Conservation (phyloP, 53 echinoderm and acorn worm species). For the Crossaster papposus region DNA sequence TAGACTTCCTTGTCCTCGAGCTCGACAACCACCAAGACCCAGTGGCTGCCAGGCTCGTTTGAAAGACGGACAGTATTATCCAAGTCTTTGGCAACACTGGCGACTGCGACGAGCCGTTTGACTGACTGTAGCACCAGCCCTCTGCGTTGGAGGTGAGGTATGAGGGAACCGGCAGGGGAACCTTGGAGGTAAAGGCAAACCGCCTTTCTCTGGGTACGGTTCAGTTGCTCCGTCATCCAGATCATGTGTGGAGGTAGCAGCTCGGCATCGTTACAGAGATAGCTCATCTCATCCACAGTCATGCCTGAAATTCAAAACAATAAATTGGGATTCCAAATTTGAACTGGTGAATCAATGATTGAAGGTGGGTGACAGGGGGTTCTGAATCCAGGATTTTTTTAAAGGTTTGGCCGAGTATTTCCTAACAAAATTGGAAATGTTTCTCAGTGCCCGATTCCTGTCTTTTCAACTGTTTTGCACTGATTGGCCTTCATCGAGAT, state of each 20-base stretch:
- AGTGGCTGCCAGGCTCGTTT: not conserved
- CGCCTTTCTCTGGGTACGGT: not conserved
- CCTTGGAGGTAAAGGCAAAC: slow-evolving; percentile 9
- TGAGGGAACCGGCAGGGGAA: not conserved
- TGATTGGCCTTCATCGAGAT: no score
- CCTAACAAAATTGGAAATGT: no score
- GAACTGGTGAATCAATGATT: not conserved
- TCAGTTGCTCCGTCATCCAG: not conserved
- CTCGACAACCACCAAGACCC: not conserved
- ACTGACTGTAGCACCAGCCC: not conserved
- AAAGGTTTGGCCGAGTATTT: no score
- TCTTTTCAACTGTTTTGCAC: no score
- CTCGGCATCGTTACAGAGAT: not conserved
- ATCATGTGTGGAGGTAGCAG: not conserved
- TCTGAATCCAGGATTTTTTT: no score
- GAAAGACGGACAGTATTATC: not conserved
- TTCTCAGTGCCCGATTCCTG: no score
- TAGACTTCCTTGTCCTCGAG: not conserved
- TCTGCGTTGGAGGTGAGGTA: not conserved
- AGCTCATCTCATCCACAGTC: slow-evolving; percentile 6
- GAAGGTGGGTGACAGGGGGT: no score
- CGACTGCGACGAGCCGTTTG: not conserved
- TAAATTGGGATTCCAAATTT: not conserved
- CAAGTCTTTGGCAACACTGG: slow-evolving; percentile 1
- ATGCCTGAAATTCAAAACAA: not conserved